These are phyloP conservation scores for Drosophila pandora DNA, from an alignment of 1,140 invertebrate species.

Conservation along the genomic window DNA sequence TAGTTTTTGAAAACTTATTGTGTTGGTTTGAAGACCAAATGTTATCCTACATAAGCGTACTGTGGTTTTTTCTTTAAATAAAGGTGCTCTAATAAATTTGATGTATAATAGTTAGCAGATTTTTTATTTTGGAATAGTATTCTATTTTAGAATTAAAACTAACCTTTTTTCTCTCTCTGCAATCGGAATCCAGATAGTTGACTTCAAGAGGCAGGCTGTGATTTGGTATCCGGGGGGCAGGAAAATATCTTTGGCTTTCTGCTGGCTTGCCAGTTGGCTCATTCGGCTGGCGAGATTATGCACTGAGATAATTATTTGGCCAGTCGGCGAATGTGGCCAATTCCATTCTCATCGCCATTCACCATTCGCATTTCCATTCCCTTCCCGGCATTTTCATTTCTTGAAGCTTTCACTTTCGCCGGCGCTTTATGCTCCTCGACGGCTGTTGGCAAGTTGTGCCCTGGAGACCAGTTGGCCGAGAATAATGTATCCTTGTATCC, in stretches of 20 bases:
- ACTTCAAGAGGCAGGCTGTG: conserved; percentile 33
- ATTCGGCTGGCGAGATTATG: conserved; percentile 59
- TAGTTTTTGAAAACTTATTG: no score
- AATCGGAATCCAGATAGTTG: background rate
- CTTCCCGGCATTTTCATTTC: conserved; percentile 18
- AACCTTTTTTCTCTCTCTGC: background rate
- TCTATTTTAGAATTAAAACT: background rate
- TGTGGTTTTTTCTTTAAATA: no score
- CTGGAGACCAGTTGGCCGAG: conserved; percentile 73
- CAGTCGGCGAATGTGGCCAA: conserved; percentile 21
- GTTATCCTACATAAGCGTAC: no score
- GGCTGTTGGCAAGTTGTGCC: conserved; percentile 76
- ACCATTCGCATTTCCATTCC: conserved; percentile 2
- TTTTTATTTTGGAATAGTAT: no score
- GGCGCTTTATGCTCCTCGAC: conserved; percentile 70
- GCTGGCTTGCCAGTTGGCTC: conserved; percentile 28
- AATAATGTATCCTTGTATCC: conserved; percentile 47
- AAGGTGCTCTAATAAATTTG: no score
- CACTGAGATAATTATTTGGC: conserved; percentile 76
- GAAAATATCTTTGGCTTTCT: conserved; percentile 44
- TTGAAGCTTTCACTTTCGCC: conserved; percentile 38
- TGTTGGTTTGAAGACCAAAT: no score
- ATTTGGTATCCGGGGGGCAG: conserved; percentile 50
- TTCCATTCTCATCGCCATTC: conserved; percentile 17
- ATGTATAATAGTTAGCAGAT: no score